Conservation (phyloP, 2,888 invertebrate genomes). For the Melieria crassipennis region DNA sequence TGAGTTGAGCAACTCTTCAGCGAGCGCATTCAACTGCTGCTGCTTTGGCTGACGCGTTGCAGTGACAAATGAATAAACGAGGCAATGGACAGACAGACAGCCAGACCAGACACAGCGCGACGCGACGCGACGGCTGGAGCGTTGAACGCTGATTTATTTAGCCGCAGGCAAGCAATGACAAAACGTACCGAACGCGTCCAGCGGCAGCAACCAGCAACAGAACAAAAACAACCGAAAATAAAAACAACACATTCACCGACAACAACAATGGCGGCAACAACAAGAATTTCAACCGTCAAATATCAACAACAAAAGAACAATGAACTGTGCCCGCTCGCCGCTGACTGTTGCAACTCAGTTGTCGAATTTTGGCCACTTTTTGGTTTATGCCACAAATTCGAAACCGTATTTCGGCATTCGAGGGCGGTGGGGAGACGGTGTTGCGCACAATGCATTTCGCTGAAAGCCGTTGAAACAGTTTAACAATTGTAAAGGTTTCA, state of each 20-base stretch:
- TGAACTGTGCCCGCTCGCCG: constrained; percentile 14
- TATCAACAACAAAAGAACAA: constrained; percentile 22
- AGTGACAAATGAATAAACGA: constrained; percentile 11
- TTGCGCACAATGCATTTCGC: too few species aligned
- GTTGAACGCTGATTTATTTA: constrained; percentile 29
- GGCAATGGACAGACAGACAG: background rate
- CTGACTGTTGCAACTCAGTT: constrained; percentile 1
- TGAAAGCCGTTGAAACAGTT: too few species aligned
- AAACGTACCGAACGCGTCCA: constrained; percentile 9
- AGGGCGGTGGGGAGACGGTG: too few species aligned
- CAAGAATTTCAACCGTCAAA: constrained; percentile 18
- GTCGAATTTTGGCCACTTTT: too few species aligned
- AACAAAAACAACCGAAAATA: background rate
- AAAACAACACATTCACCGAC: background rate
- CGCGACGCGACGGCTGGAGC: background rate
- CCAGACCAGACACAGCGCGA: background rate
- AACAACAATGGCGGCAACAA: constrained; percentile 5
- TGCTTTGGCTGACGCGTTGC: background rate
- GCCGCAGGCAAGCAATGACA: constrained; percentile 5
- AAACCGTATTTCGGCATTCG: too few species aligned
- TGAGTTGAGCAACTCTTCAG: too few species aligned
- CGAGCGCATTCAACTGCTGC: too few species aligned
- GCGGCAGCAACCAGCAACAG: constrained; percentile 7
- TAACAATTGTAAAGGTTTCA: too few species aligned
- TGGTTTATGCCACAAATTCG: too few species aligned